Base-by-base conservation (phyloP, 1,140 invertebrate genomes). In the Euglossa dilemma region DNA sequence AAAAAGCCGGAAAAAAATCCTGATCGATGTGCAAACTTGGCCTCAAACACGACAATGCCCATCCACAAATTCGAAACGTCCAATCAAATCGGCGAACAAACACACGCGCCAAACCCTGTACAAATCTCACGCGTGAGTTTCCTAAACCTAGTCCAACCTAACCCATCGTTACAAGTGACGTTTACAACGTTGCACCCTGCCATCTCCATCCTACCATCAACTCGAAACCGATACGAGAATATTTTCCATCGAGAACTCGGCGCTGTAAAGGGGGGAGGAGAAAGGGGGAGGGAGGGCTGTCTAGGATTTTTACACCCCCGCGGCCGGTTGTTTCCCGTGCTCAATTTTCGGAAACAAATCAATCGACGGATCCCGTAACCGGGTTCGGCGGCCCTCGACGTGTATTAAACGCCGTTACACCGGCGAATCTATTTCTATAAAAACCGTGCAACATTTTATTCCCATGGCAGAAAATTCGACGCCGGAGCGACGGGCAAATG, bases 261-360 rank as follows among this genome's bases (percentile, higher is more conserved):
- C 2, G 28, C 18, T 52, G 67, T 36, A n/a, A n/a, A n/a, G n/a
- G n/a, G n/a, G n/a, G n/a, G n/a, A n/a, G n/a, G n/a, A n/a, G n/a
- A n/a, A n/a, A n/a, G n/a, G n/a, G n/a, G n/a, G n/a, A n/a, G n/a
- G n/a, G n/a, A n/a, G 2, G 5, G 28, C 18, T 52, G 67, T 36
- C 45, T 52, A 54, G 9, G 47, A 64, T 64, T 64, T 64, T 73
- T 73, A 16, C 69, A 54, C 43, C 18, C 2, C n/a, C 36, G 5
- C n/a, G 23, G 11, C 50, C 14, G 57, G 57, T 50, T 61, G 69
- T 73, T 72, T 61, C 9, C 47, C 69, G 28, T 52, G 45, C 47
- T 72, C 78, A 28, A 64, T 80, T 80, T 70, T 64, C 78, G 57
- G 47, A 20, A 80, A 63, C 78, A 73, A 80, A 73, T 63, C 57